Percentiles rank a stretch among this genome's conserved stretches.
phyloP scores from a whole-genome alignment of 35 echinoderm and acorn worm genomes.

The Lytechinus variegatus region DNA sequence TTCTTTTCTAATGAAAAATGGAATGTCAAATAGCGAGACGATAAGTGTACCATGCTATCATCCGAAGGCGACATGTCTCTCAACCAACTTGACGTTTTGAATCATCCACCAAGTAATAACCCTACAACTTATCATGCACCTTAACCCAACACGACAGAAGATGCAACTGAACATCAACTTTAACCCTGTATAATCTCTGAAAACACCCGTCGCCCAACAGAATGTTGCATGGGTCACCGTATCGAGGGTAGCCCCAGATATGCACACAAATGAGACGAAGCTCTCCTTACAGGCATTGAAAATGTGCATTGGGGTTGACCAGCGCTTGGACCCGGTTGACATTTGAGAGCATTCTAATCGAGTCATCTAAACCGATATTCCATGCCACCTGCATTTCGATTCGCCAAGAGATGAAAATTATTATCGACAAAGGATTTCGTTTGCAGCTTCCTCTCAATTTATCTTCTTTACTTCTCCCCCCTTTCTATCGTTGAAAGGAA shows the following conservation, averaged over 20 bases:
- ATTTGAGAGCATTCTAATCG: neutral
- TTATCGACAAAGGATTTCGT: neutral
- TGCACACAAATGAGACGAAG: neutral
- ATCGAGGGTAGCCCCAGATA: neutral
- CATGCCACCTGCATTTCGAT: neutral
- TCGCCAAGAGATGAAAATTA: conserved; percentile 4
- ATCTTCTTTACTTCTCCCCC: neutral
- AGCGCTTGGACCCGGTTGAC: neutral
- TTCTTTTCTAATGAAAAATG: no score
- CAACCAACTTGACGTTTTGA: no score
- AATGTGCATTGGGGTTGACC: neutral
- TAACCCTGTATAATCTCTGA: no score
- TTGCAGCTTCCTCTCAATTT: neutral
- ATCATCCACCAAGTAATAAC: no score
- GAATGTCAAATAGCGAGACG: no score
- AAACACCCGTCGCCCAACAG: no score
- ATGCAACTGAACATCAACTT: no score
- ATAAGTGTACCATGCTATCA: no score
- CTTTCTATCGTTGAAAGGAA: neutral
- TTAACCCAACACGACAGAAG: no score
- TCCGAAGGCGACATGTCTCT: no score
- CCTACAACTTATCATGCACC: no score
- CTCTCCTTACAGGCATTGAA: neutral
- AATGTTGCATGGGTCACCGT: no score
- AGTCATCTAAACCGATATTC: neutral